These are phyloP conservation scores for Carcina quercana DNA, from an alignment of 2,888 invertebrate species.

Conservation along the genomic window DNA sequence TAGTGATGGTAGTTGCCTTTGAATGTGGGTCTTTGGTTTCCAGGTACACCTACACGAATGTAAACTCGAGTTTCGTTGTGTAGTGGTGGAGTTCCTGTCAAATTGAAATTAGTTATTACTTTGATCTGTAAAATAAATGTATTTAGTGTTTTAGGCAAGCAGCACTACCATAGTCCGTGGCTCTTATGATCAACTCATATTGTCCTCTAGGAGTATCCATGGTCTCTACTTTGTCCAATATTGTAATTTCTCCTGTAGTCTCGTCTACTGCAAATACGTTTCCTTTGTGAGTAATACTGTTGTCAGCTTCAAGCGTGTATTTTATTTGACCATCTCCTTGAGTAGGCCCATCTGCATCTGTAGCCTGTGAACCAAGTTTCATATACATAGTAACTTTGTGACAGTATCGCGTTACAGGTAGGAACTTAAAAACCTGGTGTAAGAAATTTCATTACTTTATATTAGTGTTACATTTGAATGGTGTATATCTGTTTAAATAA, in stretches of 20 bases:
- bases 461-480: slow-evolving; percentile 5
- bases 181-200: slow-evolving; percentile 79
- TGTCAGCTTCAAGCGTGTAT: slow-evolving; percentile 80
- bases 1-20: slow-evolving; percentile 80
- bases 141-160: background rate
- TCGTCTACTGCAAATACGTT: slow-evolving; percentile 79
- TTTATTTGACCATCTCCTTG: slow-evolving; percentile 81
- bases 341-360: slow-evolving; percentile 82
- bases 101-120: slow-evolving; percentile 1
- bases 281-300: slow-evolving; percentile 77
- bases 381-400: too few species aligned
- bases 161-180: slow-evolving; percentile 79
- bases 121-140: too few species aligned
- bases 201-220: slow-evolving; percentile 84
- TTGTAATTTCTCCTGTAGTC: slow-evolving; percentile 80
- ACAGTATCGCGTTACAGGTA: too few species aligned
- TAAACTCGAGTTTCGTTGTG: slow-evolving; percentile 78
- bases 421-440: too few species aligned
- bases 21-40: slow-evolving; percentile 87
- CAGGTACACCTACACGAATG: slow-evolving; percentile 85
- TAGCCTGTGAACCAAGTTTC: slow-evolving; percentile 65
- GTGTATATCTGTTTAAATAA: slow-evolving; percentile 3
- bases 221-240: slow-evolving; percentile 77
- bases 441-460: too few species aligned
- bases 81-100: slow-evolving; percentile 75